Base-by-base conservation (phyloP, 2,113 vertebrate species). In the Marmota monax region DNA sequence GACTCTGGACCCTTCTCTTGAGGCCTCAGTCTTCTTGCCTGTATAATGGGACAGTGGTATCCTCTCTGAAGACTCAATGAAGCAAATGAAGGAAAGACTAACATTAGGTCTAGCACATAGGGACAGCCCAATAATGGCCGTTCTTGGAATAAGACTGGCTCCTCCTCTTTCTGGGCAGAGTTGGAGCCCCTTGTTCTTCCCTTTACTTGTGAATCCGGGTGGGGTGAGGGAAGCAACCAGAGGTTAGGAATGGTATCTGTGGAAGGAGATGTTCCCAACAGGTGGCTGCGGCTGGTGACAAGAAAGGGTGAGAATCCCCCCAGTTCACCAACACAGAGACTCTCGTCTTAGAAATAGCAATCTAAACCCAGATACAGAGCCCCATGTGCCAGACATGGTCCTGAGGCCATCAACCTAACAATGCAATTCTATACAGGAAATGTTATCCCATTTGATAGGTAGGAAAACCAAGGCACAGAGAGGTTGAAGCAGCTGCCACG, bases 381-480 rank as follows among this genome's bases (percentile, higher is more conserved):
- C 4, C 20, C 25, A 4, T 23, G 18, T 77, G 32, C 70, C 88
- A 70, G 87, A 51, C 53, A 27, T 51, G 34, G 6, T 18, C 53
- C 58, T 42, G 77, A 89, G 72, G 58, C 39, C 32, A 4, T 84
- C 63, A 48, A 58, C 8, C 20, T 58, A 58, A 63, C 39, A 86
- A 20, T 4, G 12, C 27, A 45, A 0, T 65, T 51, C 61, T 91
- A 27, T 48, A 6, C 42, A 83, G 65, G 37, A 58, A 76, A 80
- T 42, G 61, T 69, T 34, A 74, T 56, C 32, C 37, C 45, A 42
- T 58, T 89, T 96, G 77, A 58, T 22, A n/a, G 51, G 53, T 69
- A 67, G 76, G 45, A 67, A 95, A 90, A 70, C 37, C 2, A 73
- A 96, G 91, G 94, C 77, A 86, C 22, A 86, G 90, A 97, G 70